Evolutionary conservation across 2,888 invertebrate species (phyloP), one percentile per base, ranked within the genome.

Genomic region (Agrilus cyanescens): DNA sequence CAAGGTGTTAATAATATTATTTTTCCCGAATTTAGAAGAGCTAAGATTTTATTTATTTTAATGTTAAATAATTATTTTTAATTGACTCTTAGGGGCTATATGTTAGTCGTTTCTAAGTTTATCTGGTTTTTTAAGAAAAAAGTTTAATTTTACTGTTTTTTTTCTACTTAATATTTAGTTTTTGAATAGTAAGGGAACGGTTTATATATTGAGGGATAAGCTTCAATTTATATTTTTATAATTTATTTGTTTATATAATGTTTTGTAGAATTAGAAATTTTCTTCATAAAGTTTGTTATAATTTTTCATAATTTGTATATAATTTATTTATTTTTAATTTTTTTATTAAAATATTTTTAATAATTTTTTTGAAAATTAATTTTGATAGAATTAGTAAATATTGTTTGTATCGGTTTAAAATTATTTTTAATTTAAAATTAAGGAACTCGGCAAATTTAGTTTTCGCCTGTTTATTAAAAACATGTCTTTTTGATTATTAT

Each of bases 381-480:
- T 69, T 74, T 75, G 71, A 73, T 75, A 69, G 65, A 74, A 73
- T 75, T 74, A 75, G 72, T 74, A 74, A 54, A 52, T 49, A 41
- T 46, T 44, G 43, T 48, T 38, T 56, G 67, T 62, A 58, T 54
- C n/a, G n/a, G n/a, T n/a, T 53, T 53, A 54, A 53, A 54, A 48
- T 53, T 38, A 25, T 47, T 45, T 40, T 32, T 50, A 43, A 58
- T 49, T 41, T 72, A 69, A 67, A 58, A 57, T 52, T 67, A 73
- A 78, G 70, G 70, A 79, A 79, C 68, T 78, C 69, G 73, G 73
- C 77, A 78, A 78, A 72, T 58, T 51, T 66, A 61, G 71, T 76
- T 65, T 74, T 73, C 73, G 75, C 73, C 73, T 82, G 80, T 82
- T 82, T 81, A 82, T 68, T 76, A 81, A 81, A 82, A 81, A 81